These are phyloP conservation scores for Penaeus vannamei DNA, from an alignment of 1,140 invertebrate species.

Conservation along the genomic window DNA sequence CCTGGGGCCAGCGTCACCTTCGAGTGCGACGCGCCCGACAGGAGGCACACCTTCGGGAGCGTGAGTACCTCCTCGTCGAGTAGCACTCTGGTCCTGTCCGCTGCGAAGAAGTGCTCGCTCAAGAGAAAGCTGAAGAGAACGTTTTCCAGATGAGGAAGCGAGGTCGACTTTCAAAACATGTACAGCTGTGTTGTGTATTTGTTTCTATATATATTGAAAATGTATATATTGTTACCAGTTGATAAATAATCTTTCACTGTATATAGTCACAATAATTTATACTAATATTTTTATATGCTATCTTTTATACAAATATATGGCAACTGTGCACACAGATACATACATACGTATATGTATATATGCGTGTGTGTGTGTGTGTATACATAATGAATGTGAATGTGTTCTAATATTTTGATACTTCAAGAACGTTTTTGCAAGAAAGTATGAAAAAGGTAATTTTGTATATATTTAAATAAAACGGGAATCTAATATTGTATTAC, in stretches of 20 bases:
- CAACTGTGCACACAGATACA: not conserved
- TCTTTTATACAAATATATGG: too few species aligned
- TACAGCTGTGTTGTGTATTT: not conserved
- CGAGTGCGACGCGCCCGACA: not conserved
- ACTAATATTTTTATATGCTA: not conserved
- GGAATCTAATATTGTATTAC: too few species aligned
- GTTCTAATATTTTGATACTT: too few species aligned
- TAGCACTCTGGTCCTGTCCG: conserved; percentile 14
- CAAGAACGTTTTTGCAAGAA: too few species aligned
- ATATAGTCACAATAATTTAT: conserved; percentile 5
- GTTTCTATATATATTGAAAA: not conserved
- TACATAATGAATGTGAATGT: not conserved
- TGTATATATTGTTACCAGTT: not conserved
- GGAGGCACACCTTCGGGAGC: not conserved
- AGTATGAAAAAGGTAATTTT: too few species aligned
- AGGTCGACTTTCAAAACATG: not conserved
- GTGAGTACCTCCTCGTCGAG: conserved; percentile 8
- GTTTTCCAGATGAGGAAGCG: conserved; percentile 18
- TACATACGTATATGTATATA: conserved; percentile 44
- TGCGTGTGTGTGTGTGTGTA: conserved; percentile 36
- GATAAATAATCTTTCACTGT: not conserved
- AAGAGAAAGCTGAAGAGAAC: conserved; percentile 41
- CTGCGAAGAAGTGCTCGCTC: conserved; percentile 1
- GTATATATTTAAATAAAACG: too few species aligned
- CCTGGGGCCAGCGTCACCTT: not conserved